phyloP scores from a whole-genome alignment of 2,113 vertebrate species.

The Todiramphus chloris region DNA sequence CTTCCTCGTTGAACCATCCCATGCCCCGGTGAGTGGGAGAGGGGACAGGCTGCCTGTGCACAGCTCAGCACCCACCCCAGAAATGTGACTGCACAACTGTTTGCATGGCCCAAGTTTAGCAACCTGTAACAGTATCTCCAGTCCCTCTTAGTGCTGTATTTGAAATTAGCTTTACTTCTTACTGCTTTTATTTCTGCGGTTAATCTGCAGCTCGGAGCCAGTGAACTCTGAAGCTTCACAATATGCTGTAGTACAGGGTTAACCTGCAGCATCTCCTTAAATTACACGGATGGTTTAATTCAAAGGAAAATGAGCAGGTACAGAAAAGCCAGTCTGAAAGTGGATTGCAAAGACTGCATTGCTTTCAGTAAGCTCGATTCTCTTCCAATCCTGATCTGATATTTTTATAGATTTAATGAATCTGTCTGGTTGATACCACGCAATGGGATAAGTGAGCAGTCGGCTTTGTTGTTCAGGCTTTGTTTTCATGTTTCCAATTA shows the following conservation, averaged over 20 bases:
- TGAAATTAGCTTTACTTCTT: neutral
- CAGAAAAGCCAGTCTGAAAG: neutral
- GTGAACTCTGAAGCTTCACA: neutral
- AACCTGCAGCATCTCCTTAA: neutral
- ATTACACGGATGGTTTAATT: neutral
- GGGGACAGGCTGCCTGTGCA: neutral
- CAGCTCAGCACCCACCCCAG: neutral
- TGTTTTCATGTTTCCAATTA: constrained; percentile 14
- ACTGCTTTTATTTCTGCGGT: neutral
- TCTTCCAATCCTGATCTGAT: neutral
- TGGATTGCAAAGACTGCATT: neutral
- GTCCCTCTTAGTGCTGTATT: neutral
- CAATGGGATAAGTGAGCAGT: constrained; percentile 22
- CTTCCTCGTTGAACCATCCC: neutral
- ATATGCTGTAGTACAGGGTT: neutral
- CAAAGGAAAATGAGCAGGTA: constrained; percentile 23
- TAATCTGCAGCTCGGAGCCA: neutral
- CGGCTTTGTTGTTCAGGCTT: constrained; percentile 9
- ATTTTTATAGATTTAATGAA: constrained; percentile 22
- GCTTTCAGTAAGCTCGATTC: constrained; percentile 29
- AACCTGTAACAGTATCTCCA: neutral
- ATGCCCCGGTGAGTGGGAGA: neutral
- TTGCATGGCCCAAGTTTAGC: neutral
- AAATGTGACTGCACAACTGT: constrained; percentile 8
- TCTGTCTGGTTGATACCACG: neutral